These are phyloP conservation scores for Nasua narica DNA, from an alignment of 2,797 vertebrate species.

Conservation along the genomic window DNA sequence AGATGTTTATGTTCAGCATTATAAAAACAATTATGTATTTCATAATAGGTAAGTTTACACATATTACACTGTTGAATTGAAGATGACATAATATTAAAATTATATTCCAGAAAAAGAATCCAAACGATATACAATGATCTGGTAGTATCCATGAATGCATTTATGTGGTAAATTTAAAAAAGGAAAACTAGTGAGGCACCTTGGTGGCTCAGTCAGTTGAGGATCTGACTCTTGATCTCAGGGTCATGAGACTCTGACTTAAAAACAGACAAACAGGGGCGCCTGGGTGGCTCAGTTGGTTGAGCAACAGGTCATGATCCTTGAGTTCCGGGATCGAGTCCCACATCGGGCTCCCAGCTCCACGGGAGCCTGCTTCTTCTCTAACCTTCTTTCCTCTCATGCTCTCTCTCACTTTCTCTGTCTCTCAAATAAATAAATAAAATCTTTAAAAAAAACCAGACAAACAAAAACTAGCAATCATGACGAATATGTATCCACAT, in stretches of 20 bases:
- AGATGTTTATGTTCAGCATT: background rate
- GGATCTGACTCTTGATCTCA: background rate
- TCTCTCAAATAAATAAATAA: no score
- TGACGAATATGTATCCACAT: background rate
- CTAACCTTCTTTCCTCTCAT: no score
- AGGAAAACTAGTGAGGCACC: background rate
- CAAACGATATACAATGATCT: background rate
- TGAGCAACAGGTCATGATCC: no score
- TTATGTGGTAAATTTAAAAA: background rate
- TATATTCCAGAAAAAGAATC: background rate
- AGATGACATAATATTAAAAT: background rate
- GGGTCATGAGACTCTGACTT: no score
- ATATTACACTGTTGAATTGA: background rate
- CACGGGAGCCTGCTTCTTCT: no score
- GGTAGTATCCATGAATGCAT: background rate
- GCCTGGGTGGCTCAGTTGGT: no score
- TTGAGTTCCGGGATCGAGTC: no score
- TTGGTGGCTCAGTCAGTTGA: background rate
- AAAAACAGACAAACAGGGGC: no score
- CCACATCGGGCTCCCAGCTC: no score
- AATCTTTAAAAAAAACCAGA: no score
- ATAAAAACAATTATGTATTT: background rate
- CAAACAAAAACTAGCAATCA: background rate
- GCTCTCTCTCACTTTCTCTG: no score
- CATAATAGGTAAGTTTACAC: background rate